Evolutionary conservation across 2,888 invertebrate species (phyloP).

Genomic region (Xestoiulus laeticollis): DNA sequence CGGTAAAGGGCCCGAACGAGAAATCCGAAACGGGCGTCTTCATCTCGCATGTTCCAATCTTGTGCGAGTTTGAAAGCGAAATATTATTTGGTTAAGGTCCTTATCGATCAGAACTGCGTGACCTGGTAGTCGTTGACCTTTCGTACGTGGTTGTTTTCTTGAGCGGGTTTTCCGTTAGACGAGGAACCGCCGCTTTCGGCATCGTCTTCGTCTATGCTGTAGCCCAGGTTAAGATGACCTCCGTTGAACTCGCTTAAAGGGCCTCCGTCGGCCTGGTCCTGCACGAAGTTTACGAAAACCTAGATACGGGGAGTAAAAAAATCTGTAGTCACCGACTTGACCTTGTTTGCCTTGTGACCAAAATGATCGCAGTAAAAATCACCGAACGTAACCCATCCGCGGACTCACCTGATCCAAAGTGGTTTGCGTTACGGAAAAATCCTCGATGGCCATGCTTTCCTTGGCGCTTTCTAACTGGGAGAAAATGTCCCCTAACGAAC

Average conservation of each 20-base stretch:
- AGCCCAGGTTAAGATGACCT: slow-evolving; percentile 48
- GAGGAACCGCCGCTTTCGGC: background rate
- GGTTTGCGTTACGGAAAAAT: slow-evolving; percentile 53
- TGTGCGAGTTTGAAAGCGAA: no score
- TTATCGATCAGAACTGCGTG: slow-evolving; percentile 32
- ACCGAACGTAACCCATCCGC: no score
- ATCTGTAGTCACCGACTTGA: background rate
- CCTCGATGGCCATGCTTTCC: slow-evolving; percentile 46
- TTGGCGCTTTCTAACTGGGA: slow-evolving; percentile 50
- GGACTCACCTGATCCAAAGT: slow-evolving; percentile 53
- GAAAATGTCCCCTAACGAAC: slow-evolving; percentile 50
- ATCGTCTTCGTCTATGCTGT: slow-evolving; percentile 24
- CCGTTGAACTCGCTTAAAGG: background rate
- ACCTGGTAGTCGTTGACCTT: slow-evolving; percentile 27
- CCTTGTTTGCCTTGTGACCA: no score
- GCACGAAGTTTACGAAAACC: slow-evolving; percentile 52
- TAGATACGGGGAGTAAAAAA: background rate
- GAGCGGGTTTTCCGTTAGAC: background rate
- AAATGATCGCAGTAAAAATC: no score
- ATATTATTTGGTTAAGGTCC: background rate
- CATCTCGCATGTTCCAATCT: no score
- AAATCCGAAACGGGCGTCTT: no score
- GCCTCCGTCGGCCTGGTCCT: slow-evolving; percentile 44
- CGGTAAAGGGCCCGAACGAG: no score
- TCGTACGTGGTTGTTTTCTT: background rate